phyloP scores from a whole-genome alignment of 92 coral and sea anemone species.

The Epizoanthus illoricatus region DNA sequence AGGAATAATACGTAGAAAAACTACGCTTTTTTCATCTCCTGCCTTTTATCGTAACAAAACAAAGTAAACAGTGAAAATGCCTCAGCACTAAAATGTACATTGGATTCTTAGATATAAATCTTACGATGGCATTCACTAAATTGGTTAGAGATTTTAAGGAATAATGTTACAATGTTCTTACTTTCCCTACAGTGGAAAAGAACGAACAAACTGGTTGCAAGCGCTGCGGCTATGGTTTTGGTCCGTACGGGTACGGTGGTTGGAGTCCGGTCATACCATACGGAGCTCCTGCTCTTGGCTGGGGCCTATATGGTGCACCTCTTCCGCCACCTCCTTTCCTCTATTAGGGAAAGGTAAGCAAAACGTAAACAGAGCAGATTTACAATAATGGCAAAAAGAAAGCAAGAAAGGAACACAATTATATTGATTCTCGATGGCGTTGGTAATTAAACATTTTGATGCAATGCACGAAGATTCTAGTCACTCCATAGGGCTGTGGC shows the following conservation, averaged over 20 bases:
- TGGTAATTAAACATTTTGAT: no score
- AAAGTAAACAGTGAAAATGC: background rate
- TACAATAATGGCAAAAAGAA: background rate
- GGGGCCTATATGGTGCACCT: conserved; percentile 6
- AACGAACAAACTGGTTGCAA: conserved; percentile 8
- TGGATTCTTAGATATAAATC: no score
- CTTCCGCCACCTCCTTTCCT: background rate
- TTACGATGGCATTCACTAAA: no score
- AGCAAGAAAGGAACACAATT: background rate
- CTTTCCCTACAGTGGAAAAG: conserved; percentile 18
- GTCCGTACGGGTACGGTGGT: conserved; percentile 17
- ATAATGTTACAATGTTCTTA: no score
- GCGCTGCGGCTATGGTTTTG: conserved; percentile 6
- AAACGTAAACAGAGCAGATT: background rate
- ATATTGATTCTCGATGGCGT: no score
- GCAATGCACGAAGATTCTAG: no score
- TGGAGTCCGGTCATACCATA: conserved; percentile 21
- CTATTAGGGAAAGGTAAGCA: background rate
- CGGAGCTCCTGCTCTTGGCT: background rate
- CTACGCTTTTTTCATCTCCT: background rate
- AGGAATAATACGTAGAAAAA: no score
- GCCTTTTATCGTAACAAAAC: background rate
- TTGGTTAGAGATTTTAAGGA: no score
- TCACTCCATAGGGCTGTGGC: no score
- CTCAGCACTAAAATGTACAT: no score